Evolutionary conservation across 64 coral and sea anemone species (phyloP), one percentile per base, ranked within the genome.

Genomic region (Montipora capricornis): DNA sequence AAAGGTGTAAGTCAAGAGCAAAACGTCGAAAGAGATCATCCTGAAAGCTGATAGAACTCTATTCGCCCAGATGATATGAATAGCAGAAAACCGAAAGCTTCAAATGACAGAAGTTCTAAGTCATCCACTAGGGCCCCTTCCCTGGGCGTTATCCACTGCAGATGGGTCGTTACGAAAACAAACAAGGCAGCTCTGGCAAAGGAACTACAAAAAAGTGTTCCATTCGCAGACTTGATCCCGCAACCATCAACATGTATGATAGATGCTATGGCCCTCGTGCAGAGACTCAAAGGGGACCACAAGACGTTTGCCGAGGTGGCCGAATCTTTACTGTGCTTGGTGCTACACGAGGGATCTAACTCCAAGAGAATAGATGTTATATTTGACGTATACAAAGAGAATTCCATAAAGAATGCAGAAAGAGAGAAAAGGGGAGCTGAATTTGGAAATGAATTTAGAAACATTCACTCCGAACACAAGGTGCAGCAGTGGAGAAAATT

Each of bases 401-500:
- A 46, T 20, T 87, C 82, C 1, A 87, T 93, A 16, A 93, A 87
- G 82, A 87, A 93, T 69, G 55, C 91, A 78, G 82, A 93, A 51
- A 77, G 61, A 86, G 82, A 86, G 53, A 58, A 78, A 24, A 75
- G 71, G 20, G 90, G 81, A 12, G 12, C 50, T 62, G 81, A 61
- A 86, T 64, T n/a, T 64, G 81, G 90, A 37, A 48, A 86, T 86
- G 90, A 92, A 77, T 92, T 49, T 74, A 61, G 71, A 86, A 83
- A 92, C 50, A 85, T 92, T 78, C 90, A 86, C 44, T 10, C 81
- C 16, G 90, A 92, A 49, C 90, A 86, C 81, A 83, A 77, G 10
- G 73, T 92, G 69, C 90, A 59, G 19, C 80, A 83, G 67, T 84
- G 80, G 68, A 92, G 90, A 75, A 91, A 83, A 26, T 82, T 73